These are phyloP conservation scores for Centropus bengalensis DNA, from an alignment of 2,113 vertebrate species.

Conservation along the genomic window DNA sequence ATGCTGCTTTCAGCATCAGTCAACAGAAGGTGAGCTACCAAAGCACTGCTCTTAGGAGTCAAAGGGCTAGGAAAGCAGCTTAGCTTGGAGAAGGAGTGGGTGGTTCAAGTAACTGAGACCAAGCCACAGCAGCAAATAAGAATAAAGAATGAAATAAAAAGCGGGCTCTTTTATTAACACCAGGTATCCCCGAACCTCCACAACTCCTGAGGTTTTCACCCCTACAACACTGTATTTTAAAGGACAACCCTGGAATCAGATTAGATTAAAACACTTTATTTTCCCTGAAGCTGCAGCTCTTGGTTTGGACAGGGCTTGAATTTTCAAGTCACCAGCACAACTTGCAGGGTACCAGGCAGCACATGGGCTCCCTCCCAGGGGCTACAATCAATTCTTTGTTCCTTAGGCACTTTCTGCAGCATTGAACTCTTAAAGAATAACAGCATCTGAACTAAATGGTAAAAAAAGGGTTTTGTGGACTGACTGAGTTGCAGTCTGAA, in stretches of 20 bases:
- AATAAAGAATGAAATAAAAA: background rate
- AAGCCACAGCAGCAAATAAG: background rate
- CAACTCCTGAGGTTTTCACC: background rate
- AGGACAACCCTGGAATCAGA: background rate
- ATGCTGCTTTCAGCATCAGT: background rate
- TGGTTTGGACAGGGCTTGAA: background rate
- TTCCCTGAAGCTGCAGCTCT: background rate
- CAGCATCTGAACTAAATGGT: background rate
- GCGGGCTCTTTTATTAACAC: background rate
- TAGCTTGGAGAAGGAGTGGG: background rate
- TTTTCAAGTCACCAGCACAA: background rate
- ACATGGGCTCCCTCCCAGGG: background rate
- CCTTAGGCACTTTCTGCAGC: background rate
- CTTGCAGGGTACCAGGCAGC: background rate
- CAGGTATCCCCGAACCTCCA: background rate
- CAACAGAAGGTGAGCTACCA: background rate
- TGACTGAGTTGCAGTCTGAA: background rate
- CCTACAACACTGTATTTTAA: background rate
- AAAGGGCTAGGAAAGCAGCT: background rate
- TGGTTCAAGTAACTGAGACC: background rate
- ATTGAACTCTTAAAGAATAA: background rate
- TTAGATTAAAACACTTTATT: background rate
- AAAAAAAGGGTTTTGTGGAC: background rate
- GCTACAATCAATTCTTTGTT: slow-evolving; percentile 5
- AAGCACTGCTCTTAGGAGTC: background rate